phyloP scores from a whole-genome alignment of 2,888 invertebrate species.

The Prostheceraeus crozeri region DNA sequence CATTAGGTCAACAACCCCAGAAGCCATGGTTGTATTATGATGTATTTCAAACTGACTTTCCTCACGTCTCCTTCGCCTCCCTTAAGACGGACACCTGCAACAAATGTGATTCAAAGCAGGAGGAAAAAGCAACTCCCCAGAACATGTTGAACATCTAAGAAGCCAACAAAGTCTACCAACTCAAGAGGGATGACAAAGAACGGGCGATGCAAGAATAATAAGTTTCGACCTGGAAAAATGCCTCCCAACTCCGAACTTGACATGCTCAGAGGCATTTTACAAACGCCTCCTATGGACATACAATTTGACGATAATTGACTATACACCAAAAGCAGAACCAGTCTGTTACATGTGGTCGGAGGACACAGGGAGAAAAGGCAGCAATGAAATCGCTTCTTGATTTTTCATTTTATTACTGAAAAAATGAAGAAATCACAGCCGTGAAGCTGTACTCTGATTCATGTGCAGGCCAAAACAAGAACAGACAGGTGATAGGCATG shows the following conservation, averaged over 20 bases:
- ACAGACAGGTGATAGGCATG: conserved; percentile 19
- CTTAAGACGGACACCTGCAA: conserved; percentile 26
- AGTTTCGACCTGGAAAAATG: conserved; percentile 25
- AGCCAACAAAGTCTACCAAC: conserved; percentile 22
- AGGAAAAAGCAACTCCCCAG: background rate
- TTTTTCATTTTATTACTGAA: conserved; percentile 6
- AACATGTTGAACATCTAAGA: too few relatives aligned
- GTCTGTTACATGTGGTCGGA: background rate
- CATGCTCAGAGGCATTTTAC: conserved; percentile 15
- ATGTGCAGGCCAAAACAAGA: conserved; percentile 27
- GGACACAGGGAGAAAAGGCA: background rate
- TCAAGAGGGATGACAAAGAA: conserved; percentile 15
- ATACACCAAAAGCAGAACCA: background rate
- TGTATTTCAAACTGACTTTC: conserved; percentile 23
- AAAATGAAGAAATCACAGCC: background rate
- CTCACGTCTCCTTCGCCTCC: conserved; percentile 13
- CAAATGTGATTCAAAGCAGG: background rate
- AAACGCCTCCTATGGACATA: conserved; percentile 17
- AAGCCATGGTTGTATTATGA: conserved; percentile 24
- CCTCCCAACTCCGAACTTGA: conserved; percentile 24
- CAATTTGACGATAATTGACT: conserved; percentile 15
- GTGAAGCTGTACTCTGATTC: conserved; percentile 20
- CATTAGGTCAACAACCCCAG: background rate
- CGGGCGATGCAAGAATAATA: too few relatives aligned
- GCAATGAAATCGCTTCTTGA: conserved; percentile 25